phyloP scores from a whole-genome alignment of 2,888 invertebrate species.

The Rhyacophila evoluta region DNA sequence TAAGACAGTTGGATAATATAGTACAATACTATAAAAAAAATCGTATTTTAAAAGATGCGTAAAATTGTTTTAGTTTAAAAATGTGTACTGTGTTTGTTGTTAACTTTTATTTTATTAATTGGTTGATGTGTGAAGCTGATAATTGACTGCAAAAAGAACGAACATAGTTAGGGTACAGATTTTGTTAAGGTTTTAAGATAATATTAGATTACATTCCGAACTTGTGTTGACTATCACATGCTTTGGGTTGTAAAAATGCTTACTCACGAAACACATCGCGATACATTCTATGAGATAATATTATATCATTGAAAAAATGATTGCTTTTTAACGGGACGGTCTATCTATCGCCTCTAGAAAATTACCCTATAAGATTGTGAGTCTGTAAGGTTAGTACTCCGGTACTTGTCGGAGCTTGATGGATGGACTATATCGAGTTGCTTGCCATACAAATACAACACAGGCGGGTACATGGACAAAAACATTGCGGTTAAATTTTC shows the following conservation, averaged over 20 bases:
- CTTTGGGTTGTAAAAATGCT: not conserved
- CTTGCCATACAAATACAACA: conserved; percentile 29
- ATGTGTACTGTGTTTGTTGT: too few relatives aligned
- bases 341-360: conserved; percentile 12
- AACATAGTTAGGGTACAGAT: too few relatives aligned
- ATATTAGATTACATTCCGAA: not conserved
- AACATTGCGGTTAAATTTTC: conserved; percentile 51
- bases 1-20: too few relatives aligned
- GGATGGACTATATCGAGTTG: conserved; percentile 36
- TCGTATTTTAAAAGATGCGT: too few relatives aligned
- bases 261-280: not conserved
- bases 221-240: not conserved
- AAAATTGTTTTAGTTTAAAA: too few relatives aligned
- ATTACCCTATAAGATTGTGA: not conserved
- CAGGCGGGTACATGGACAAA: conserved; percentile 41
- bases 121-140: too few relatives aligned
- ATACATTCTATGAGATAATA: not conserved
- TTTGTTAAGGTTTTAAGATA: not conserved
- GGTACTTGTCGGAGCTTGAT: conserved; percentile 36
- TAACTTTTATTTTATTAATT: too few relatives aligned
- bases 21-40: too few relatives aligned
- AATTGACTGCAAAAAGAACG: too few relatives aligned
- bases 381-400: not conserved
- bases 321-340: not conserved
- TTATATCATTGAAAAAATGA: conserved; percentile 15